Evolutionary conservation across 2,888 invertebrate genomes (phyloP), one percentile per base, ranked within the genome.

Genomic region (Epinotia brunnichana): DNA sequence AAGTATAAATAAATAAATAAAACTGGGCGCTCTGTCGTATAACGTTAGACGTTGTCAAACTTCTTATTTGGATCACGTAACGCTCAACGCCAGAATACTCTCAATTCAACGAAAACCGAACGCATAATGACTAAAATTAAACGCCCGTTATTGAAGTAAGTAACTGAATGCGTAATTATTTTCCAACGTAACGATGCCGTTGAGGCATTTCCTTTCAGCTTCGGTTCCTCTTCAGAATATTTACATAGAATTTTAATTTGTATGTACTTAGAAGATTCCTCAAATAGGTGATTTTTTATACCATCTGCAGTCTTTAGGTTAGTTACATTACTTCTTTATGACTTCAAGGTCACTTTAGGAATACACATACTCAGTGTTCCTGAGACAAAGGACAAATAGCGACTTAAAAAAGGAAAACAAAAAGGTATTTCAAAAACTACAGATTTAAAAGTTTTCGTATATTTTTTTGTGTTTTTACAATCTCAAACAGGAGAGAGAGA

Each of bases 21-120:
- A 53, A n/a, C 5, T 51, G 51, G 51, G 13, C 56, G 19, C 51
- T n/a, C n/a, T n/a, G 21, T 24, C 21, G 2, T 2, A 24, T 24
- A 24, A 63, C 5, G 5, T 41, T 11, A 41, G 35, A 66, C 0
- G 24, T 75, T 74, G 75, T 70, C 74, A 76, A 76, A 77, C 80
- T 83, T 80, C 79, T 78, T 80, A 87, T 85, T 86, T 80, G 76
- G 82, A 84, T 87, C 88, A 87, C 87, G 86, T 83, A 80, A 84
- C 77, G 77, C 78, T 79, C 79, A 79, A 81, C 82, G 83, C 76
- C 80, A 81, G 83, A 85, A 83, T 82, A 83, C 79, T 79, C 76
- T 78, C 77, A 78, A 78, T 80, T 81, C 81, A 80, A 80, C 74
- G 76, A 78, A 78, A 81, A 74, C 70, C 54, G 81, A 81, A 83